A percentile compares a stretch with the other conserved stretches of the same genome.
Evolutionary conservation across 2,888 invertebrate genomes (phyloP).

Genomic region (Eupithecia dodoneata): DNA sequence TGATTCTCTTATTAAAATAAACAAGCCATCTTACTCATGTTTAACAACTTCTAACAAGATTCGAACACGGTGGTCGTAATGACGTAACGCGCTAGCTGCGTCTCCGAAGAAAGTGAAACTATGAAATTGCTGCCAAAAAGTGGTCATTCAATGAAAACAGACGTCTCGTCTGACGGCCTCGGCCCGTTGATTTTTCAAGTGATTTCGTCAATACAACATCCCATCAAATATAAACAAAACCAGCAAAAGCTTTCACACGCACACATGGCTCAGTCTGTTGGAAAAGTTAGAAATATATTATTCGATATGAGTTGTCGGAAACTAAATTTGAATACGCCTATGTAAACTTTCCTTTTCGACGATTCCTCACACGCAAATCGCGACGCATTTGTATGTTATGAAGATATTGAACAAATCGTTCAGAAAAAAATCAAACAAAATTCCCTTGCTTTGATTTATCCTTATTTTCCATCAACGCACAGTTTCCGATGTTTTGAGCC

Average conservation of each 20-base stretch:
- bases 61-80: slow-evolving; percentile 62
- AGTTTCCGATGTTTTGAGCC: slow-evolving; percentile 7
- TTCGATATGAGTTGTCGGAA: slow-evolving; percentile 49
- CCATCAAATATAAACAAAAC: slow-evolving; percentile 46
- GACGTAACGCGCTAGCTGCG: slow-evolving; percentile 54
- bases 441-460: neutral
- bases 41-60: slow-evolving; percentile 50
- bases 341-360: slow-evolving; percentile 43
- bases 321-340: slow-evolving; percentile 39
- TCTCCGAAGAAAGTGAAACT: slow-evolving; percentile 72
- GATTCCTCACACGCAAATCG: slow-evolving; percentile 38
- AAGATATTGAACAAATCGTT: slow-evolving; percentile 7
- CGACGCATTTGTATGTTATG: neutral
- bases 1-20: slow-evolving; percentile 59
- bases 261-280: slow-evolving; percentile 25
- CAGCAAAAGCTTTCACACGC: slow-evolving; percentile 62
- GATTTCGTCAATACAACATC: slow-evolving; percentile 58
- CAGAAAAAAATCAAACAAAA: neutral
- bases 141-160: slow-evolving; percentile 60
- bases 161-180: slow-evolving; percentile 7
- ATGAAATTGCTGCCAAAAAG: slow-evolving; percentile 64
- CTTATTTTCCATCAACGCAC: neutral
- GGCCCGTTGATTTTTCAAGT: slow-evolving; percentile 55
- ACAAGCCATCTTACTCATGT: slow-evolving; percentile 44
- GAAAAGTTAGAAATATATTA: slow-evolving; percentile 45